These are phyloP conservation scores for Macrotus californicus DNA, from an alignment of 2,113 vertebrate species.

Conservation along the genomic window DNA sequence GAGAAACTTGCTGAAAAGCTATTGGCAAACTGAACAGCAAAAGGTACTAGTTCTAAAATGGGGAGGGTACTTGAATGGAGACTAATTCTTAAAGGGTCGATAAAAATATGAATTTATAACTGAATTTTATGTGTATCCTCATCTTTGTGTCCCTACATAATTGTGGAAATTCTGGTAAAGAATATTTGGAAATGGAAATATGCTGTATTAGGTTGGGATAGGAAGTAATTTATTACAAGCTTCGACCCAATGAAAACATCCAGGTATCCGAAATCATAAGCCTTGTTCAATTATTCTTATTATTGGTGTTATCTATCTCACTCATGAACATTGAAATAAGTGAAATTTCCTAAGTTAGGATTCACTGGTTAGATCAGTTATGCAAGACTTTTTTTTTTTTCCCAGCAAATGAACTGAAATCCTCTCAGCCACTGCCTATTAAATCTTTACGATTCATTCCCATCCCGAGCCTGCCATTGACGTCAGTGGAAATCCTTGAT, in stretches of 20 bases:
- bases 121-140: not conserved
- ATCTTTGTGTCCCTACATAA: not conserved
- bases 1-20: not conserved
- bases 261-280: not conserved
- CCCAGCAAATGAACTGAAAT: not conserved
- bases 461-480: conserved; percentile 15
- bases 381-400: not conserved
- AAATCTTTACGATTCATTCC: not conserved
- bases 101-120: not conserved
- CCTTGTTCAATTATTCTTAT: not conserved
- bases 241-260: not conserved
- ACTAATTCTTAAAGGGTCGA: not conserved
- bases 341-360: not conserved
- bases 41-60: not conserved
- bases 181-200: not conserved
- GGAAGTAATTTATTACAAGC: not conserved
- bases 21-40: rapidly evolving
- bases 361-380: not conserved
- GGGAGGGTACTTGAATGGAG: not conserved
- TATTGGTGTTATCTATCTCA: not conserved
- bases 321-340: not conserved
- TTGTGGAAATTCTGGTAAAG: not conserved
- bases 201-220: not conserved
- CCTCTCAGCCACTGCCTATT: not conserved
- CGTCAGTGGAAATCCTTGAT: conserved; percentile 56